A percentile compares a stretch with the other conserved stretches of the same genome.
phyloP scores from a whole-genome alignment of 1,140 invertebrate genomes.

The Temnothorax longispinosus region DNA sequence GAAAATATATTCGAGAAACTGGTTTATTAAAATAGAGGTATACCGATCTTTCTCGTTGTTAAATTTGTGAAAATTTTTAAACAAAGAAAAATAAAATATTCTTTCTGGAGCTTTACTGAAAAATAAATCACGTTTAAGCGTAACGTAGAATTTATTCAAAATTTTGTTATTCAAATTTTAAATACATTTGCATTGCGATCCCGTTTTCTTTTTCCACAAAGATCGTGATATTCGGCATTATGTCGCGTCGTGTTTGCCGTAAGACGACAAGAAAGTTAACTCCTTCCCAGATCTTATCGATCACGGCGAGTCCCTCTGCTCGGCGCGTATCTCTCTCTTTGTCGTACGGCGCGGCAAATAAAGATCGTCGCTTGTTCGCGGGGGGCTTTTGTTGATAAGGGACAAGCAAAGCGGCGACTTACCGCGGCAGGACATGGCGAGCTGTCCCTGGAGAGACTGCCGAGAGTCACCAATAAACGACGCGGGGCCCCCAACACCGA shows the following conservation, averaged over 20 bases:
- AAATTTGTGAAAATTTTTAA: background rate
- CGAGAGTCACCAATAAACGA: constrained; percentile 82
- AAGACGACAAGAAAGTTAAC: background rate
- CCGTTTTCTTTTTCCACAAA: background rate
- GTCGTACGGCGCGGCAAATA: constrained; percentile 25
- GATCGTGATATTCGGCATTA: background rate
- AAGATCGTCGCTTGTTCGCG: background rate
- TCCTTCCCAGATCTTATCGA: constrained; percentile 22
- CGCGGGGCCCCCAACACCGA: constrained; percentile 84
- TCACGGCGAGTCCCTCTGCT: background rate
- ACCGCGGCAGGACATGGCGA: constrained; percentile 81
- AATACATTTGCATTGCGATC: background rate
- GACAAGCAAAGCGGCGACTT: constrained; percentile 76
- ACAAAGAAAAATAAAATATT: background rate
- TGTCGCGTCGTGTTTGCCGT: background rate
- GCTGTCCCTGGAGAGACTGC: constrained; percentile 84
- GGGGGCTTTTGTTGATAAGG: constrained; percentile 35
- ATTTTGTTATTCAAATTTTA: background rate
- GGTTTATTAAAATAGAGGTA: background rate
- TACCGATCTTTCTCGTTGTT: background rate
- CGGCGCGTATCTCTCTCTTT: background rate
- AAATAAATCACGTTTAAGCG: background rate
- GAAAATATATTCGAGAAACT: background rate
- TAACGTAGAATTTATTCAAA: background rate
- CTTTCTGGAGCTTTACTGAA: background rate